These are phyloP conservation scores for Chymomyza costata DNA, from an alignment of 1,140 invertebrate species.

Conservation along the genomic window DNA sequence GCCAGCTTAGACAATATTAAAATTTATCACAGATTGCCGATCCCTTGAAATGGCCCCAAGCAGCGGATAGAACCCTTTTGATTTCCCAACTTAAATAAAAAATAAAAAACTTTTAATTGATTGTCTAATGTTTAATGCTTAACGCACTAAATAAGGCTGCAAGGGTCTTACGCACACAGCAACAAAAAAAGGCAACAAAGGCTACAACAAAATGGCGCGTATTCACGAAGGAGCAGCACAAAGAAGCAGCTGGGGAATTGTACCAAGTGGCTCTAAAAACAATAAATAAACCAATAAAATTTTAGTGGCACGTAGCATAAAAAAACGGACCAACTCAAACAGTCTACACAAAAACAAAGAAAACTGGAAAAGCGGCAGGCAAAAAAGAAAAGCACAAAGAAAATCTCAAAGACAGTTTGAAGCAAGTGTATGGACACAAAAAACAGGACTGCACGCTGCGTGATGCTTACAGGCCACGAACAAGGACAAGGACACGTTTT, in stretches of 20 bases:
- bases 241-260: slow-evolving; percentile 21
- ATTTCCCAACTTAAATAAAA: slow-evolving; percentile 37
- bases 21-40: too few relatives aligned
- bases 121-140: slow-evolving; percentile 40
- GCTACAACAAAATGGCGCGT: background rate
- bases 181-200: background rate
- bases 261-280: slow-evolving; percentile 46
- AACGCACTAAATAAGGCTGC: slow-evolving; percentile 20
- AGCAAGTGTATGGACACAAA: slow-evolving; percentile 14
- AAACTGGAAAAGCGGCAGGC: slow-evolving; percentile 22
- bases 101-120: slow-evolving; percentile 49
- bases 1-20: too few relatives aligned
- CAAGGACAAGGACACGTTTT: too few relatives aligned
- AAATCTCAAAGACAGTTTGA: background rate
- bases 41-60: too few relatives aligned
- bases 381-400: slow-evolving; percentile 28
- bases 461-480: too few relatives aligned
- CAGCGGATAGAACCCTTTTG: too few relatives aligned
- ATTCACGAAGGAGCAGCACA: slow-evolving; percentile 6
- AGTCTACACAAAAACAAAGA: slow-evolving; percentile 13
- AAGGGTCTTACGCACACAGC: background rate
- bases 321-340: slow-evolving; percentile 29
- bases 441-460: slow-evolving; percentile 1
- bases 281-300: slow-evolving; percentile 67
- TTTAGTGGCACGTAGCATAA: slow-evolving; percentile 52